These are phyloP conservation scores for Parnassius apollo DNA, from an alignment of 2,888 invertebrate genomes.

Conservation along the genomic window DNA sequence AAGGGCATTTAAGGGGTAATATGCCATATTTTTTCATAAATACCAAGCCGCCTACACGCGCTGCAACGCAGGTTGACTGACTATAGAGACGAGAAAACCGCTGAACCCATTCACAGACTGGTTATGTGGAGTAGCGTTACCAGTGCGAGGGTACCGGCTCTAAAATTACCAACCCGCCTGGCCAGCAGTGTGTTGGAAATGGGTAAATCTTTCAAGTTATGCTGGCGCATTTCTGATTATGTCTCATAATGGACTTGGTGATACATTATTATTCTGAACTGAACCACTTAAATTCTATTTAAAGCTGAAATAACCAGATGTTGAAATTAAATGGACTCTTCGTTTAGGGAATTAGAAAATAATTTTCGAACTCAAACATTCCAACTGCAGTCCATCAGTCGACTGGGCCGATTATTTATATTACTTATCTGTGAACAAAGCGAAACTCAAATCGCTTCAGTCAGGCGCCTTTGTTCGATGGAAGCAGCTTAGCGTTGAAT, in stretches of 20 bases:
- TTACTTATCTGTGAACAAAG: slow-evolving; percentile 67
- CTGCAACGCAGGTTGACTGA: too few relatives aligned
- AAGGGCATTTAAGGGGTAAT: too few relatives aligned
- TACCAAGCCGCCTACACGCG: too few relatives aligned
- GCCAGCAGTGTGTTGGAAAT: too few relatives aligned
- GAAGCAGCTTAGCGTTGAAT: slow-evolving; percentile 16
- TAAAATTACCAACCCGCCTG: too few relatives aligned
- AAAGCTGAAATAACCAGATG: slow-evolving; percentile 16
- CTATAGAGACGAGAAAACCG: neutral
- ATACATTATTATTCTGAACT: too few relatives aligned
- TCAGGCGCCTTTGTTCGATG: slow-evolving; percentile 47
- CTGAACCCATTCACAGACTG: neutral
- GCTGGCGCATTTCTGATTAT: too few relatives aligned
- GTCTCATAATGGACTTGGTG: too few relatives aligned
- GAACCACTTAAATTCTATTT: slow-evolving; percentile 4
- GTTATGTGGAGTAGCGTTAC: too few relatives aligned
- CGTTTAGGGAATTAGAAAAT: slow-evolving; percentile 42
- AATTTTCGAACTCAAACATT: slow-evolving; percentile 49
- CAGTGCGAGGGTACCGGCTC: too few relatives aligned
- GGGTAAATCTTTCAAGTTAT: too few relatives aligned
- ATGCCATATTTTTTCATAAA: too few relatives aligned
- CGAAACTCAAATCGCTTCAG: slow-evolving; percentile 43
- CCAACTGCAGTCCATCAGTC: slow-evolving; percentile 52
- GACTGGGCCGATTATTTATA: slow-evolving; percentile 61
- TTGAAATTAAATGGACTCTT: slow-evolving; percentile 10